Percentiles rank a stretch among this genome's conserved stretches.
Conservation (phyloP, 2,797 vertebrate species). For the Bovichtus diacanthus region DNA sequence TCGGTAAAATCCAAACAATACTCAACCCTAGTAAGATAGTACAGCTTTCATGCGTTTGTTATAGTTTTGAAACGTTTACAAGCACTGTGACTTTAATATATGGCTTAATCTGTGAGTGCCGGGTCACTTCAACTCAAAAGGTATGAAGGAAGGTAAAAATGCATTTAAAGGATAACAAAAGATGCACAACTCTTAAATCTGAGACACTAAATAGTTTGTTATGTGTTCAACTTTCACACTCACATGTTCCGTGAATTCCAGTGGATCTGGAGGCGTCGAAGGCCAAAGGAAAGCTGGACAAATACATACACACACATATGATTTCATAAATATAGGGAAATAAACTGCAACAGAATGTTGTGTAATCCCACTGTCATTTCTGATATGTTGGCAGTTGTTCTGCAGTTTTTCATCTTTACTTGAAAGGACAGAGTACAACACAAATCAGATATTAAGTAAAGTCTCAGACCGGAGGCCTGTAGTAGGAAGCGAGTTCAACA, state of each 20-base stretch:
- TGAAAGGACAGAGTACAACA: no score
- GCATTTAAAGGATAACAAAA: not conserved
- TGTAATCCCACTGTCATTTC: not conserved
- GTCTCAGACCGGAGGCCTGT: no score
- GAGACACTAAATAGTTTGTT: not conserved
- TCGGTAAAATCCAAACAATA: no score
- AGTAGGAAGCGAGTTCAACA: no score
- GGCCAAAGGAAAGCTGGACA: conserved; percentile 37
- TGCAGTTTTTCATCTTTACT: not conserved
- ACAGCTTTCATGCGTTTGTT: no score
- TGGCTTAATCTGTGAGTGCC: no score
- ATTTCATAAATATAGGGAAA: not conserved
- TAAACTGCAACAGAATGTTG: not conserved
- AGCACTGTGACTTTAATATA: no score
- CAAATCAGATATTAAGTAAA: no score
- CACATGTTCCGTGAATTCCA: conserved; percentile 80
- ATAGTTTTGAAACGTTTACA: no score
- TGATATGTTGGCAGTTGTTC: not conserved
- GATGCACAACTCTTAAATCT: not conserved
- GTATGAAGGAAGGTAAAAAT: no score
- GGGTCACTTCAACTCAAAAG: no score
- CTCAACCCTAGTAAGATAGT: no score
- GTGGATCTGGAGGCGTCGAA: conserved; percentile 47
- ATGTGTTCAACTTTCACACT: conserved; percentile 25
- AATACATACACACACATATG: not conserved